Evolutionary conservation across 2,797 vertebrate species (phyloP), one percentile per base, ranked within the genome.

Genomic region (Crocidura indochinensis): DNA sequence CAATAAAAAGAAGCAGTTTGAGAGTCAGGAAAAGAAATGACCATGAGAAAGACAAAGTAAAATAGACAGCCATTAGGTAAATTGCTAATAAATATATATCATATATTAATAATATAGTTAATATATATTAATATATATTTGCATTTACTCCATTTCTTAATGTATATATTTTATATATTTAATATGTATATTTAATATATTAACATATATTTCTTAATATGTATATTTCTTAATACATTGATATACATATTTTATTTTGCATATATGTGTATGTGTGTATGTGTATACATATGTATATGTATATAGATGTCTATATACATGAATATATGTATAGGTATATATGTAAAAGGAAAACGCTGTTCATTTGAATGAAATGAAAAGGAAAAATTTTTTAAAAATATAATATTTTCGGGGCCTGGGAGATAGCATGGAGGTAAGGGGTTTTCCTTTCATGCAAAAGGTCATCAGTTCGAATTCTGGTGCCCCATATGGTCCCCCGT

Each of bases 401-500:
- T 90, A 95, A 94, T 93, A 84, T 67, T 94, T 29, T 92, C 85
- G n/a, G n/a, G n/a, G n/a, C n/a, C n/a, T n/a, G n/a, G n/a, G n/a
- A n/a, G n/a, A n/a, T n/a, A n/a, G n/a, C n/a, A n/a, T n/a, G n/a
- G n/a, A n/a, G n/a, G n/a, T n/a, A n/a, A n/a, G n/a, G n/a, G n/a
- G n/a, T n/a, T n/a, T n/a, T n/a, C n/a, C n/a, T n/a, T n/a, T n/a
- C n/a, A n/a, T n/a, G n/a, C n/a, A n/a, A n/a, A n/a, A n/a, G n/a
- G n/a, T n/a, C n/a, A n/a, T n/a, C n/a, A n/a, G n/a, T n/a, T n/a
- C n/a, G n/a, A n/a, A n/a, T n/a, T n/a, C n/a, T n/a, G n/a, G n/a
- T n/a, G n/a, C n/a, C n/a, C n/a, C n/a, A n/a, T n/a, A n/a, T n/a
- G n/a, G n/a, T n/a, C n/a, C n/a, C n/a, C n/a, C n/a, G n/a, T n/a